Evolutionary conservation across 2,888 invertebrate species (phyloP).

Genomic region (Caenorhabditis sulstoni): DNA sequence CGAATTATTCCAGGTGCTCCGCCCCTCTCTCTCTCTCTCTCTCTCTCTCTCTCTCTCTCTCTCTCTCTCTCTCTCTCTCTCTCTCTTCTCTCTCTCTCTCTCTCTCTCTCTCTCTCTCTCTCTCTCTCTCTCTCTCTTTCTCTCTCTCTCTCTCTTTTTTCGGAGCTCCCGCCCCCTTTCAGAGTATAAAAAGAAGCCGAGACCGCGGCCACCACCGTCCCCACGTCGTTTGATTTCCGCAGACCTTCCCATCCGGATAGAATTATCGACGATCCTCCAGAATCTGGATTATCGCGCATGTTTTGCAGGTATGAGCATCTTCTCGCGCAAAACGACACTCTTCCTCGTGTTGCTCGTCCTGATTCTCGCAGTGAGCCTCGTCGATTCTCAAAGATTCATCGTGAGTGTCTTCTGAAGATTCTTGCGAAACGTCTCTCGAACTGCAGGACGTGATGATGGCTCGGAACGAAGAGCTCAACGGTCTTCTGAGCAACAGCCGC

Average conservation of each 20-base stretch:
- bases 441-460: slow-evolving; percentile 54
- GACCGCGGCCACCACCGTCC: background rate
- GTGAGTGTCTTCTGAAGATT: slow-evolving; percentile 22
- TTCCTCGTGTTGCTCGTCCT: slow-evolving; percentile 26
- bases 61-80: background rate
- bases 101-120: background rate
- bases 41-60: background rate
- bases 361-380: slow-evolving; percentile 8
- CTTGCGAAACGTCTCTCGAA: background rate
- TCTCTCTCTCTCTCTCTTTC: background rate
- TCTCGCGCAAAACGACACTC: slow-evolving; percentile 7
- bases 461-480: slow-evolving; percentile 54
- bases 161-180: slow-evolving; percentile 26
- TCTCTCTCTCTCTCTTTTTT: background rate
- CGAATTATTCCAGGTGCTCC: background rate
- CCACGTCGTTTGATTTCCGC: slow-evolving; percentile 6
- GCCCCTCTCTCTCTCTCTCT: background rate
- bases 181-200: slow-evolving; percentile 11
- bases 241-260: too few species aligned
- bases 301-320: slow-evolving; percentile 23
- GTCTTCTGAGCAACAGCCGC: slow-evolving; percentile 34
- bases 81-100: background rate
- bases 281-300: background rate
- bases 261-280: too few species aligned
- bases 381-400: slow-evolving; percentile 47